Evolutionary conservation across 1,140 invertebrate genomes (phyloP), one percentile per base, ranked within the genome.

Genomic region (Hesperophylax magnus): DNA sequence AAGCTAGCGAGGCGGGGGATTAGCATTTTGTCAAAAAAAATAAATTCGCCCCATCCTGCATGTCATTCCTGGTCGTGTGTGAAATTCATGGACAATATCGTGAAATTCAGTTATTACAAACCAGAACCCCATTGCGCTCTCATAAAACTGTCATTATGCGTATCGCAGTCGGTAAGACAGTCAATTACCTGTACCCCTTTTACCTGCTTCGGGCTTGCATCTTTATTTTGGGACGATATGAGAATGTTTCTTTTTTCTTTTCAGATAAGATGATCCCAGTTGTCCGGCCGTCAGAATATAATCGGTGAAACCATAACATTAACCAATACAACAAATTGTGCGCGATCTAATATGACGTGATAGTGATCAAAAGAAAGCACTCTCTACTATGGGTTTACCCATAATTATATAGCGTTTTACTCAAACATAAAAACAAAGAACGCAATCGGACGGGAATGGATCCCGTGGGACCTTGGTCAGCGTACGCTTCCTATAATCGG

Each of bases 381-480:
- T 56, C 47, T n/a, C 61, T 67, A 79, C 34, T 79, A 79, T 79
- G 77, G 77, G 77, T 69, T 71, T 69, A 17, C 63, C 77, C 52
- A 34, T 34, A 79, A 72, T 47, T 47, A 47, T 79, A 53, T 79
- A 79, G 75, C 75, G 61, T 47, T 31, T 58, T 58, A 20, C 15
- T 52, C 3, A 58, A 47, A 77, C 18, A 77, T 18, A 17, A 61
- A 63, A 56, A 77, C 5, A 39, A 15, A 63, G 61, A 61, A 20
- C 15, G 53, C 60, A 78, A 78, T 58, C 53, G 58, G 63, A 11
- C 71, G 88, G 88, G 88, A 88, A 95, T 95, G 94, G 94, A 95
- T 93, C 94, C 94, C 86, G 93, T 94, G 88, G 93, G 93, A 90
- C 93, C 94, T 90, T 95, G 94, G 94, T 92, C 91, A 87, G 91